Conservation (phyloP, 2,888 invertebrate species). For the Colletes collaris region DNA sequence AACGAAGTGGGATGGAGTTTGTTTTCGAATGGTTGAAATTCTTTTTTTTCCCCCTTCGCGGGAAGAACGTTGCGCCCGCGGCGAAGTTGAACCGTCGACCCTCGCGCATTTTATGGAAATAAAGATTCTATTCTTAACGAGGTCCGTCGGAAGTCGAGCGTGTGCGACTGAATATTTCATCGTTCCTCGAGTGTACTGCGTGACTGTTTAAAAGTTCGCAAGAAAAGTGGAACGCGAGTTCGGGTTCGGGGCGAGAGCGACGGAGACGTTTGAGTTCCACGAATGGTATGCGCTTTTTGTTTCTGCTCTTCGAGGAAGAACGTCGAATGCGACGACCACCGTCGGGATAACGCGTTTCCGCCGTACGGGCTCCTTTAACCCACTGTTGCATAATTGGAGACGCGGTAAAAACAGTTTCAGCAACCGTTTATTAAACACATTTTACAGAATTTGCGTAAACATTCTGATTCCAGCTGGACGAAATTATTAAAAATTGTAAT, state of each 20-base stretch:
- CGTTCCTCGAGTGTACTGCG: slow-evolving; percentile 39
- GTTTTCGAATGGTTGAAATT: slow-evolving; percentile 37
- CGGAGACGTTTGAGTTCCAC: neutral
- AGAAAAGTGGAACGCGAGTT: slow-evolving; percentile 24
- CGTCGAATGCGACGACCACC: neutral
- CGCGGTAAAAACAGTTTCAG: no score
- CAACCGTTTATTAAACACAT: no score
- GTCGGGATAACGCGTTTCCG: neutral
- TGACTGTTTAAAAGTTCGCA: slow-evolving; percentile 48
- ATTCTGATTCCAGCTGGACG: no score
- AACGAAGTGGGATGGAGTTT: slow-evolving; percentile 28
- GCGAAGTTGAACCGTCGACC: slow-evolving; percentile 49
- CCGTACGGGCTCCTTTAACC: neutral
- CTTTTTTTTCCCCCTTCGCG: neutral
- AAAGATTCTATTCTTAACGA: slow-evolving; percentile 59
- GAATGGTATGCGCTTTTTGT: neutral
- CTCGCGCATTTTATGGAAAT: slow-evolving; percentile 59
- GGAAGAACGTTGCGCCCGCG: neutral
- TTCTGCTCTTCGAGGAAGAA: neutral
- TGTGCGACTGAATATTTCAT: slow-evolving; percentile 56
- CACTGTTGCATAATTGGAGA: no score
- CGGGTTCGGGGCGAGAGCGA: slow-evolving; percentile 7
- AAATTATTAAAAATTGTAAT: no score
- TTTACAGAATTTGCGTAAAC: no score
- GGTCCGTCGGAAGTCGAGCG: slow-evolving; percentile 55